Conservation (phyloP, 2,113 vertebrate genomes). For the Sigmodon hispidus region DNA sequence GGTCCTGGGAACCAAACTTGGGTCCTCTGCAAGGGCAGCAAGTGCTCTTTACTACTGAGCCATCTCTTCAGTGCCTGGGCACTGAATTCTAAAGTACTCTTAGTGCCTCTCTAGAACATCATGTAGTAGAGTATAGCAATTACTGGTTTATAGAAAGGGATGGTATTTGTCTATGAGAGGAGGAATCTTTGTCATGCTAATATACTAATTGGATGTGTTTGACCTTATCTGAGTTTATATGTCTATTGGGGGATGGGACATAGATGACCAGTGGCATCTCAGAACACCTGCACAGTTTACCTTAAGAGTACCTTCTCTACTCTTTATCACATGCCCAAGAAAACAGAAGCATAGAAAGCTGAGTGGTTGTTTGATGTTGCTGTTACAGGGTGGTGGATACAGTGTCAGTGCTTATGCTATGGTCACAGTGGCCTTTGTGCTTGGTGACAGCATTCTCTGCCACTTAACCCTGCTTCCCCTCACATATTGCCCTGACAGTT, state of each 20-base stretch:
- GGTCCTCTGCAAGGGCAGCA: background rate
- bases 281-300: background rate
- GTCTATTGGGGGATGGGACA: background rate
- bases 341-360: background rate
- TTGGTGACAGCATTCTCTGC: background rate
- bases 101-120: background rate
- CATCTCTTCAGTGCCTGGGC: background rate
- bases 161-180: background rate
- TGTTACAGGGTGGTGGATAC: background rate
- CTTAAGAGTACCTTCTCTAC: background rate
- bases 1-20: background rate
- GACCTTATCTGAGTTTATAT: background rate
- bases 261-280: background rate
- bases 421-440: background rate
- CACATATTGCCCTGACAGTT: background rate
- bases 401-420: background rate
- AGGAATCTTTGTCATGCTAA: background rate
- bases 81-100: background rate
- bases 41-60: too few relatives aligned
- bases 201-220: background rate
- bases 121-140: background rate
- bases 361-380: background rate
- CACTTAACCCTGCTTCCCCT: fast-evolving
- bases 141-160: background rate
- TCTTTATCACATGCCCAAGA: background rate